These are phyloP conservation scores for Hippocampus barbouri DNA, from an alignment of 2,113 vertebrate genomes.

Conservation along the genomic window DNA sequence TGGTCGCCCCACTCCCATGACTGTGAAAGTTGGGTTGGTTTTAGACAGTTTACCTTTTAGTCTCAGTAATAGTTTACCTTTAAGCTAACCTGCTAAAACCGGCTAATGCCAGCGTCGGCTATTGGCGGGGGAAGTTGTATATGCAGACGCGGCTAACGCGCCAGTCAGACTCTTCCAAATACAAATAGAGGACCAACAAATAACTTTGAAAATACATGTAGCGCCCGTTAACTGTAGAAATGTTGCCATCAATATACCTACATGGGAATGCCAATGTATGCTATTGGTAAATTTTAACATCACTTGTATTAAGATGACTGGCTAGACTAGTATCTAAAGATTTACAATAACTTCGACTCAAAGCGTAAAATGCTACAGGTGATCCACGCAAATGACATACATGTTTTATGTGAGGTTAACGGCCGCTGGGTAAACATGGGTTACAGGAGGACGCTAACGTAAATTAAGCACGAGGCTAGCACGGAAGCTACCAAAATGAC, in stretches of 20 bases:
- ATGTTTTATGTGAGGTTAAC: background rate
- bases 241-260: background rate
- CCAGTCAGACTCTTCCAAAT: background rate
- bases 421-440: conserved; percentile 3
- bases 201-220: background rate
- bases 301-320: background rate
- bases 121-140: conserved; percentile 46
- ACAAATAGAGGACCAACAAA: background rate
- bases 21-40: no score
- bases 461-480: conserved; percentile 56
- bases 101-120: conserved; percentile 37
- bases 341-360: background rate
- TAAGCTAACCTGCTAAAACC: conserved; percentile 38
- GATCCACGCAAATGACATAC: background rate
- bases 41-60: background rate
- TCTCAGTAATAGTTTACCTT: conserved; percentile 23
- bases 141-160: conserved; percentile 15
- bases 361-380: no score
- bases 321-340: no score
- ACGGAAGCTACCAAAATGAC: conserved; percentile 50
- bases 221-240: background rate
- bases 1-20: background rate
- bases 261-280: background rate
- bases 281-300: no score
- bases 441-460: background rate